Conservation (phyloP, 2,797 vertebrate genomes). For the Brotogeris chrysoptera region DNA sequence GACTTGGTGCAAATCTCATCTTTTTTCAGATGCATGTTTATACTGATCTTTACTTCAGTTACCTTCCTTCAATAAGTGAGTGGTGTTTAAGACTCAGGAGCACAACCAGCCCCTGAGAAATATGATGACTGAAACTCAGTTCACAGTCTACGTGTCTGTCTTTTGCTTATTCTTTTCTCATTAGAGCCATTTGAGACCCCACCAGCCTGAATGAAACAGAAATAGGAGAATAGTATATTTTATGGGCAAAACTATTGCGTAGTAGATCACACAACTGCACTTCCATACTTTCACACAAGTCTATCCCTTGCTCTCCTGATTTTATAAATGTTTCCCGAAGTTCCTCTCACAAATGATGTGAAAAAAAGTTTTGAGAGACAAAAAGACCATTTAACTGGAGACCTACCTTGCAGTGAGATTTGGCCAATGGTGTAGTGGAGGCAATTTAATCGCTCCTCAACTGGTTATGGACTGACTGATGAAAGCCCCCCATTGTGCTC, state of each 20-base stretch:
- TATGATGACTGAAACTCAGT: neutral
- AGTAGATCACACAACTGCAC: neutral
- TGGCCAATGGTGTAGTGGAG: slow-evolving; percentile 4
- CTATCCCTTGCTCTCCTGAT: neutral
- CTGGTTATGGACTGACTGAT: neutral
- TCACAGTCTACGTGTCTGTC: neutral
- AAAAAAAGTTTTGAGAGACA: slow-evolving; percentile 8
- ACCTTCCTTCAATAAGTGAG: neutral
- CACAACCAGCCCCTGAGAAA: neutral
- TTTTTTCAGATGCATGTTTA: neutral
- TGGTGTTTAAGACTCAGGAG: neutral
- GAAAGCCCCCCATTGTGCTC: neutral
- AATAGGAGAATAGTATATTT: slow-evolving; percentile 20
- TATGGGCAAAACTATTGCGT: neutral
- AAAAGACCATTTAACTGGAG: neutral
- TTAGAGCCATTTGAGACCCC: neutral
- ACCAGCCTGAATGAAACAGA: neutral
- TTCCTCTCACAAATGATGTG: slow-evolving; percentile 1
- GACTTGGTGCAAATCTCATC: neutral
- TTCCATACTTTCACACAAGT: neutral
- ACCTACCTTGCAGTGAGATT: neutral
- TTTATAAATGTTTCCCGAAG: neutral
- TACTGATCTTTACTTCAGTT: neutral
- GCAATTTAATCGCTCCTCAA: neutral
- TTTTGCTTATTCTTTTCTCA: neutral